Conservation (phyloP, 2,797 vertebrate genomes). For the Pseudotriccus pelzelni region DNA sequence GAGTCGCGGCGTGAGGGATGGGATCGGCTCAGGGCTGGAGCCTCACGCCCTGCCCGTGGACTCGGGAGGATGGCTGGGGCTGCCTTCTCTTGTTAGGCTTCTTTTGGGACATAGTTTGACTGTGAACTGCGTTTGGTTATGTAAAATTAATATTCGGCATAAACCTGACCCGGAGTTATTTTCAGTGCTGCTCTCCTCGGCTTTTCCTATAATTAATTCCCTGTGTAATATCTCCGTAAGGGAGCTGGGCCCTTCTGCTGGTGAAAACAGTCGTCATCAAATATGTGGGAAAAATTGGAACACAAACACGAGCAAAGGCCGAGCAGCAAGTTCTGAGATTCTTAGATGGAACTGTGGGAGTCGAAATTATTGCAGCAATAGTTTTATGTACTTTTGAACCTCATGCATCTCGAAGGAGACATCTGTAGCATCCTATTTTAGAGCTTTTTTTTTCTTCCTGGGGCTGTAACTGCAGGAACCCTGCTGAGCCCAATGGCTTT, state of each 20-base stretch:
- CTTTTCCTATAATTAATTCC: background rate
- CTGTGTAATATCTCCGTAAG: background rate
- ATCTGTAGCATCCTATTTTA: fast-evolving
- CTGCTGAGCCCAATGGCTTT: background rate
- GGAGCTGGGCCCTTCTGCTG: background rate
- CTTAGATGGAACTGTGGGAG: background rate
- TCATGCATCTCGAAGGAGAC: background rate
- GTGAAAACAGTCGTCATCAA: background rate
- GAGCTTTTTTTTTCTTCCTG: background rate
- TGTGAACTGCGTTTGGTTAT: fast-evolving
- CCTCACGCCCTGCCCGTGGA: fast-evolving
- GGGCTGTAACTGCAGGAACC: background rate
- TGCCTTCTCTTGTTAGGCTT: fast-evolving
- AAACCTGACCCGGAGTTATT: background rate
- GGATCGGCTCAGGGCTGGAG: background rate
- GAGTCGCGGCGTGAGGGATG: fast-evolving
- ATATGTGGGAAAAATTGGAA: background rate
- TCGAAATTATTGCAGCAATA: background rate
- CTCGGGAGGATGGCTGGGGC: fast-evolving
- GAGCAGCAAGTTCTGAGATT: background rate
- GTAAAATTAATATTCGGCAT: fast-evolving
- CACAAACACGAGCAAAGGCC: background rate
- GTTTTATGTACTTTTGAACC: background rate
- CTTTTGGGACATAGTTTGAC: fast-evolving
- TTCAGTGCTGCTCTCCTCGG: background rate